phyloP scores from a whole-genome alignment of 1,140 invertebrate species.

The Ceratina calcarata region DNA sequence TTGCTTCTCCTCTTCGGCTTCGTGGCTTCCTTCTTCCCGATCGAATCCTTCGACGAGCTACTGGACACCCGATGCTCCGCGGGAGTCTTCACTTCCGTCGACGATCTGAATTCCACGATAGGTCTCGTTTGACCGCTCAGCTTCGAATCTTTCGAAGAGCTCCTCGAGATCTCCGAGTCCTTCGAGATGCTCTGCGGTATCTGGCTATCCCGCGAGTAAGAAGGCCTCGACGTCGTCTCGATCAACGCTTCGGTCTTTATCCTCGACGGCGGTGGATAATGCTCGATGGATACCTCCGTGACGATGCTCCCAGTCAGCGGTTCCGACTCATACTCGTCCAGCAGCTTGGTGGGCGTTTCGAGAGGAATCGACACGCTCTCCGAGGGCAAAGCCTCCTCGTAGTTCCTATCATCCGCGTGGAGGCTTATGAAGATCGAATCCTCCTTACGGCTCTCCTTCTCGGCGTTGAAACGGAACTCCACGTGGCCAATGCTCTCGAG shows the following conservation, averaged over 20 bases:
- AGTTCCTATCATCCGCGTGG: constrained; percentile 70
- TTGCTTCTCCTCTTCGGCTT: constrained; percentile 74
- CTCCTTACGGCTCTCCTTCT: constrained; percentile 66
- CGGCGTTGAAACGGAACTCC: constrained; percentile 76
- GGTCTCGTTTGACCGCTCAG: constrained; percentile 32
- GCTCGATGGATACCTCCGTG: constrained; percentile 74
- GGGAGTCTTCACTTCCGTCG: constrained; percentile 29
- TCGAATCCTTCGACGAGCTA: constrained; percentile 67
- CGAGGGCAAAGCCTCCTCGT: constrained; percentile 72
- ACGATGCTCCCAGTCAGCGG: constrained; percentile 63
- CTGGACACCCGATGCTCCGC: constrained; percentile 56
- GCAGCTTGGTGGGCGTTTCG: constrained; percentile 74
- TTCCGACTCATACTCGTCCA: constrained; percentile 74
- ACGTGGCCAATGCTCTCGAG: constrained; percentile 78
- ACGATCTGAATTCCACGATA: not conserved
- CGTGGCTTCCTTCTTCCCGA: constrained; percentile 63
- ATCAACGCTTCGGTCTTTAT: constrained; percentile 73
- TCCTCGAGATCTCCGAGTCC: constrained; percentile 61
- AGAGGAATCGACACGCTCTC: constrained; percentile 76
- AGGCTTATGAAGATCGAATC: constrained; percentile 76
- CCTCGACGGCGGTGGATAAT: constrained; percentile 57
- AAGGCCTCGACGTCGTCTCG: constrained; percentile 55
- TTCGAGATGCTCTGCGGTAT: constrained; percentile 61
- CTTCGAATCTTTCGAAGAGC: constrained; percentile 50
- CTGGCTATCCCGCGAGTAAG: constrained; percentile 49